These are phyloP conservation scores for Drosophila insularis DNA, from an alignment of 1,140 invertebrate genomes.

Conservation along the genomic window DNA sequence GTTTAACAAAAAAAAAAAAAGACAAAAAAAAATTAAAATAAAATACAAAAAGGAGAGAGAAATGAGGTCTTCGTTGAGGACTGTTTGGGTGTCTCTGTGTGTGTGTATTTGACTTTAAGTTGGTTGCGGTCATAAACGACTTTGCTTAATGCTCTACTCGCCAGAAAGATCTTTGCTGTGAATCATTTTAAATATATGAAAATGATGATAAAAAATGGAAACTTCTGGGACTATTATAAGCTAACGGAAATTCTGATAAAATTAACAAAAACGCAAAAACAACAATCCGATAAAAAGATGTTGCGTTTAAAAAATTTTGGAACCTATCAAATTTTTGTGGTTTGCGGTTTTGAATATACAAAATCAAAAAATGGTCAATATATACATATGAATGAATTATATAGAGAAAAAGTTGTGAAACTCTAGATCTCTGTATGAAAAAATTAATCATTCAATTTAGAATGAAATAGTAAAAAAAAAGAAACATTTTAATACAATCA, in stretches of 20 bases:
- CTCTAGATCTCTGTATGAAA: background rate
- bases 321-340: background rate
- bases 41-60: constrained; percentile 42
- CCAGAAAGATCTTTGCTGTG: constrained; percentile 37
- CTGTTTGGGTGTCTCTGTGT: constrained; percentile 21
- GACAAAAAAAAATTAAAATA: constrained; percentile 24
- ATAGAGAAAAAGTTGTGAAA: background rate
- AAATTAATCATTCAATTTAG: too few species aligned
- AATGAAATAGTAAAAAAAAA: too few species aligned
- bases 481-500: too few species aligned
- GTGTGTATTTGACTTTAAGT: constrained; percentile 29
- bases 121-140: constrained; percentile 46
- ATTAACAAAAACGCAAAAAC: background rate
- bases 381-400: background rate
- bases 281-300: background rate
- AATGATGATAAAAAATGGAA: constrained; percentile 44
- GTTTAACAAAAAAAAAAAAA: constrained; percentile 66
- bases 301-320: background rate
- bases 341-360: background rate
- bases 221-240: background rate
- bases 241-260: background rate
- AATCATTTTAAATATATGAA: too few species aligned
- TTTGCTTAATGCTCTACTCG: constrained; percentile 56
- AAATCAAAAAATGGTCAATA: background rate
- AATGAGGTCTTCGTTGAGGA: constrained; percentile 68